A percentile compares a stretch with the other conserved stretches of the same genome.
Conservation (phyloP, 2,888 invertebrate genomes). For the Dryocosmus kuriphilus region DNA sequence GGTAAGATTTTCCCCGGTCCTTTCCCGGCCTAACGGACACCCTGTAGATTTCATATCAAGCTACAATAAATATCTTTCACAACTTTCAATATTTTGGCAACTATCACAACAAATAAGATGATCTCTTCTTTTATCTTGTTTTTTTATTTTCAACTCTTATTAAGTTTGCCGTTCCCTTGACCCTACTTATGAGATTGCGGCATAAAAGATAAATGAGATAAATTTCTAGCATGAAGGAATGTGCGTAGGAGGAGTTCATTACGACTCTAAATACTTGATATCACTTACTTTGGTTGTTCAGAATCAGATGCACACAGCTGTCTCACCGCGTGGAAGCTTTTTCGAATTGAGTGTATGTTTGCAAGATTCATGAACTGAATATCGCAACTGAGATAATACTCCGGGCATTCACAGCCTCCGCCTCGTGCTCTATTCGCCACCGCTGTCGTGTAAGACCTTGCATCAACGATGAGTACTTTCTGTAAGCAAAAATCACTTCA, state of each 20-base stretch:
- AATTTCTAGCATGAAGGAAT: constrained; percentile 1
- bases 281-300: constrained; percentile 87
- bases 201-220: constrained; percentile 8
- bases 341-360: constrained; percentile 97
- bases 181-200: not conserved
- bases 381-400: constrained; percentile 96
- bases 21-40: too few species aligned
- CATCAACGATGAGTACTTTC: constrained; percentile 95
- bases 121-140: not conserved
- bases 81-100: not conserved
- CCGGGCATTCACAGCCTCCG: constrained; percentile 97
- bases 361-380: constrained; percentile 98
- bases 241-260: constrained; percentile 17
- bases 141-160: constrained; percentile 10
- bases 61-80: not conserved
- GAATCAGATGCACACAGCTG: constrained; percentile 87
- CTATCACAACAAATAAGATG: not conserved
- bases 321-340: constrained; percentile 93
- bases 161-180: not conserved
- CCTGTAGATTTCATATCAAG: too few species aligned
- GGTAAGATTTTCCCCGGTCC: too few species aligned
- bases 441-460: constrained; percentile 96
- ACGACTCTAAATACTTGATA: constrained; percentile 26
- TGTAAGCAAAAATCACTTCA: constrained; percentile 67
- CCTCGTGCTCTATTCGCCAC: constrained; percentile 97